Conservation (phyloP, 2,113 vertebrate species). For the Psilopogon haemacephalus region DNA sequence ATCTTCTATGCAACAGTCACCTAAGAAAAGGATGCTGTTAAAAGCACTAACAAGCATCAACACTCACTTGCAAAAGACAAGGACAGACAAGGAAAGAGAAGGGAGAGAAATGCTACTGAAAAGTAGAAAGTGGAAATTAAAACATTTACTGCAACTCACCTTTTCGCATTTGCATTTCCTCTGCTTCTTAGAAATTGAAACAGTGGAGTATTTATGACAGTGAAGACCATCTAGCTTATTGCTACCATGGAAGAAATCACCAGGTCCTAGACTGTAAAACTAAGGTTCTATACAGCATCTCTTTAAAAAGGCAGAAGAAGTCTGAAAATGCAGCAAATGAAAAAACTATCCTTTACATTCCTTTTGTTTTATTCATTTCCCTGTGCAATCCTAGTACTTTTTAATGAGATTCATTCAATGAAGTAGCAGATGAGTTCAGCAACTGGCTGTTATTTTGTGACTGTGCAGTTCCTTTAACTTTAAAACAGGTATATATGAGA, state of each 20-base stretch:
- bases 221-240: not conserved
- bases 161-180: not conserved
- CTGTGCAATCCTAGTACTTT: not conserved
- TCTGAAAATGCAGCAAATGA: not conserved
- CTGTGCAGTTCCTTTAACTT: not conserved
- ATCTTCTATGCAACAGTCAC: not conserved
- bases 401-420: not conserved
- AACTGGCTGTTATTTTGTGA: not conserved
- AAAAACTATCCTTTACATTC: not conserved
- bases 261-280: not conserved
- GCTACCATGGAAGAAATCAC: not conserved
- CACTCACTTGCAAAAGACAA: not conserved
- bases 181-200: slow-evolving; percentile 14
- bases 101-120: not conserved
- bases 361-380: not conserved
- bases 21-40: not conserved
- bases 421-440: not conserved
- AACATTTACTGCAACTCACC: not conserved
- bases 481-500: not conserved
- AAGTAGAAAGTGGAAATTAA: not conserved
- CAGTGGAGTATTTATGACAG: not conserved
- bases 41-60: slow-evolving; percentile 3
- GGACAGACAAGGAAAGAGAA: not conserved
- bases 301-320: not conserved
- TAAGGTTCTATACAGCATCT: not conserved